Evolutionary conservation across 1,140 invertebrate genomes (phyloP), one percentile per base, ranked within the genome.

Genomic region (Drosophila lowei): DNA sequence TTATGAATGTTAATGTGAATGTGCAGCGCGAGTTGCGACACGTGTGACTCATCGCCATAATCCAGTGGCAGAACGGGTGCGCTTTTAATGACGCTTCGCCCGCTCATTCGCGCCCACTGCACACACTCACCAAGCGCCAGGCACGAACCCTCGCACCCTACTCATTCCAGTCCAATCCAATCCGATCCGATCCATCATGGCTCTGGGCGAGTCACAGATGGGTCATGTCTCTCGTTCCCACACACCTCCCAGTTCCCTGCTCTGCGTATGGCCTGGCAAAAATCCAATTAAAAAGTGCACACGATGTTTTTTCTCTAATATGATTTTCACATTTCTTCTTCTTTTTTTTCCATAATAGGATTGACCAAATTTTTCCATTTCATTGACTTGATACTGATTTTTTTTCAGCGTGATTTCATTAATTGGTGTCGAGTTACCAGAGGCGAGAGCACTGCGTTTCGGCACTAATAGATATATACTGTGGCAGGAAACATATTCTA

Each of bases 241-340:
- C 46, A 18, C 11, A 44, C 28, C 41, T 4, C 34, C 9, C 30
- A 3, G 30, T 30, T 4, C 5, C 46, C 38, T 18, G 23, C 16
- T 30, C 30, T 34, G 8, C 47, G 25, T 46, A 34, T 48, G 52
- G 49, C 21, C 56, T 34, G 47, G 61, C 73, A 61, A 66, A 88
- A 89, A 89, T 89, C 84, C 84, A 89, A 89, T 89, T 89, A 89
- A 89, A 89, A 72, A 75, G 64, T 71, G 76, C 72, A 74, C 55
- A 77, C 53, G 49, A 63, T 80, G 66, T 85, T 85, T 68, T 73
- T 72, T 46, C 61, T 72, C 57, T 65, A 77, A 75, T 65, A 76
- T 63, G 78, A 88, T 89, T 89, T 85, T 86, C 63, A 71, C 84
- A 76, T 89, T 77, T 74, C 42, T 13, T 13, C 4, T 70, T 71